These are phyloP conservation scores for Epinotia brunnichana DNA, from an alignment of 2,888 invertebrate species.

Conservation along the genomic window DNA sequence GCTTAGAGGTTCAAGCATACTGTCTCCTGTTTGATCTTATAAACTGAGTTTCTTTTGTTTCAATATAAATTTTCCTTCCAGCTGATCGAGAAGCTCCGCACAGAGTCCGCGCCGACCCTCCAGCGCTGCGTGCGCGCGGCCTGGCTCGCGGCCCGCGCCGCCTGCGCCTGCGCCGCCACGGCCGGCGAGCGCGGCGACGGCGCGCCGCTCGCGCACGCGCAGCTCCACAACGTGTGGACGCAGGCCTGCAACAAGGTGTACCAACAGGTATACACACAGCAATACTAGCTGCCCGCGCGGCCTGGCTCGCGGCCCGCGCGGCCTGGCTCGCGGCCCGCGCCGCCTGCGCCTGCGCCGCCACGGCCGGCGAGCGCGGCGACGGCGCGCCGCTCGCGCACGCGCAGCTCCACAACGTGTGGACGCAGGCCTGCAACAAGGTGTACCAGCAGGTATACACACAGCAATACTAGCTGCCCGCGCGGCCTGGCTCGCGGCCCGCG, in stretches of 20 bases:
- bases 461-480: slow-evolving; percentile 60
- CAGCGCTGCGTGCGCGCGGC: slow-evolving; percentile 64
- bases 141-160: slow-evolving; percentile 69
- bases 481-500: slow-evolving; percentile 50
- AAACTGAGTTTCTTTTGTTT: not conserved
- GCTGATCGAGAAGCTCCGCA: slow-evolving; percentile 72
- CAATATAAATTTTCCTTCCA: slow-evolving; percentile 45
- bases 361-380: slow-evolving; percentile 74
- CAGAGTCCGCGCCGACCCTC: slow-evolving; percentile 59
- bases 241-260: slow-evolving; percentile 87
- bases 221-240: slow-evolving; percentile 71
- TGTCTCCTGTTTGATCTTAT: too few relatives aligned
- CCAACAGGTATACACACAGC: slow-evolving; percentile 63
- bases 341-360: slow-evolving; percentile 70
- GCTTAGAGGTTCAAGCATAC: too few relatives aligned
- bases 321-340: slow-evolving; percentile 71
- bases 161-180: slow-evolving; percentile 70
- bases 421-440: slow-evolving; percentile 86
- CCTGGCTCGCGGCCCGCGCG: slow-evolving; percentile 51
- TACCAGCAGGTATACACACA: slow-evolving; percentile 70
- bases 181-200: slow-evolving; percentile 75
- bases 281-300: slow-evolving; percentile 59
- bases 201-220: slow-evolving; percentile 64
- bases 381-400: slow-evolving; percentile 67
- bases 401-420: slow-evolving; percentile 70